phyloP scores from a whole-genome alignment of 2,888 invertebrate genomes.

The Diplazon laetatorius region DNA sequence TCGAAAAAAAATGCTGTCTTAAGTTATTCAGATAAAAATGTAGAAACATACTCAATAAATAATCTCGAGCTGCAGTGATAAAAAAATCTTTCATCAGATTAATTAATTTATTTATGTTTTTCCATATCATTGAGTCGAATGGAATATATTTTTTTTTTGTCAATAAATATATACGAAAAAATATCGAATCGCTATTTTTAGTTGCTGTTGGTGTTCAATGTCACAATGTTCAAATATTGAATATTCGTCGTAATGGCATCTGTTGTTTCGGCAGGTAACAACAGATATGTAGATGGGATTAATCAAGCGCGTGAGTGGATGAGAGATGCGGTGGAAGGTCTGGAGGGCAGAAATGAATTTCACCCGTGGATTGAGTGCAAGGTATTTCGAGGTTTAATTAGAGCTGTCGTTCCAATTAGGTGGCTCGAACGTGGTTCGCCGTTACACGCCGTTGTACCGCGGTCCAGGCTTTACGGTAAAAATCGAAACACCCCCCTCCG shows the following conservation, averaged over 20 bases:
- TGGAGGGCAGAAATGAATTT: constrained; percentile 57
- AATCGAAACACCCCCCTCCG: constrained; percentile 45
- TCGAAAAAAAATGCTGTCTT: no score
- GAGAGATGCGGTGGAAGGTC: constrained; percentile 15
- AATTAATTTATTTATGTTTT: no score
- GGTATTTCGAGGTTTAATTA: constrained; percentile 64
- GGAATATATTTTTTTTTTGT: no score
- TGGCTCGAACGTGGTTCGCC: constrained; percentile 30
- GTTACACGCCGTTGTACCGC: constrained; percentile 24
- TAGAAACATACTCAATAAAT: no score
- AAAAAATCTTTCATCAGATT: no score
- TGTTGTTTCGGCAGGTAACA: constrained; percentile 57
- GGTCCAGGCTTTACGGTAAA: constrained; percentile 42
- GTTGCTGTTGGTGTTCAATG: not conserved
- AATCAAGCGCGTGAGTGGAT: constrained; percentile 20
- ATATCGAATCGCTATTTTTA: no score
- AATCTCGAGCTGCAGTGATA: no score
- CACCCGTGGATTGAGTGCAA: constrained; percentile 47
- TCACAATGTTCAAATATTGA: constrained; percentile 20
- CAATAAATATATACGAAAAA: no score
- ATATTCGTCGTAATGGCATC: constrained; percentile 40
- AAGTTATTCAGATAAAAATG: no score
- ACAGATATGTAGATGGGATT: constrained; percentile 23
- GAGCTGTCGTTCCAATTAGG: constrained; percentile 61
- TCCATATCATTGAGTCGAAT: no score